phyloP scores from a whole-genome alignment of 2,888 invertebrate species.

The Drosophila falleni region DNA sequence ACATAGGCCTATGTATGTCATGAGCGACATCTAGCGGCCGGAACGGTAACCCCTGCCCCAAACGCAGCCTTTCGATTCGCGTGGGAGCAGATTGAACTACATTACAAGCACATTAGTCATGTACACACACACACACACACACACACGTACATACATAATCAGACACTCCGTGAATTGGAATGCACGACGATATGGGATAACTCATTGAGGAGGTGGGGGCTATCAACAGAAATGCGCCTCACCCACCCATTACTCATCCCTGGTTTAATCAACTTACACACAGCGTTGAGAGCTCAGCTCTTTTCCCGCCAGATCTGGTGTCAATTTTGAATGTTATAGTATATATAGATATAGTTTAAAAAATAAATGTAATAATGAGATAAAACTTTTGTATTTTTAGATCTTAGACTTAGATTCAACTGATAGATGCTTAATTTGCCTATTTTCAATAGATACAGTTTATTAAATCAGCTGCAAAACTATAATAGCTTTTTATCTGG shows the following conservation, averaged over 20 bases:
- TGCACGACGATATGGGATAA: constrained; percentile 45
- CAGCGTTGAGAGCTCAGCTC: no score
- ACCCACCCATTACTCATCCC: constrained; percentile 54
- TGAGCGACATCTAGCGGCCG: constrained; percentile 73
- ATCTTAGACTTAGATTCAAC: no score
- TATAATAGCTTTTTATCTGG: no score
- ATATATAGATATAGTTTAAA: no score
- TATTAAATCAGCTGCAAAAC: no score
- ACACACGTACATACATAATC: constrained; percentile 1
- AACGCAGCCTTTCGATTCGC: constrained; percentile 32
- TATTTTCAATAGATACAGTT: no score
- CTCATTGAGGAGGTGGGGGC: constrained; percentile 22
- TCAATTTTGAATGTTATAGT: no score
- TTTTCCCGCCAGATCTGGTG: no score
- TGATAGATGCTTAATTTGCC: no score
- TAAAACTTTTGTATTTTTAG: no score
- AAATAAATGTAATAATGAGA: no score
- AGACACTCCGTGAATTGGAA: constrained; percentile 43
- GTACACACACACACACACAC: constrained; percentile 22
- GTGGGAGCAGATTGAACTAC: constrained; percentile 70
- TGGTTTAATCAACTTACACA: constrained; percentile 35
- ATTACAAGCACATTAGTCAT: constrained; percentile 69
- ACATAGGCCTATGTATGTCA: constrained; percentile 72
- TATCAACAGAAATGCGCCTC: constrained; percentile 22
- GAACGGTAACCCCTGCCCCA: constrained; percentile 17